phyloP scores from a whole-genome alignment of 2,888 invertebrate species.

The Lepidocyrtinus sp. region DNA sequence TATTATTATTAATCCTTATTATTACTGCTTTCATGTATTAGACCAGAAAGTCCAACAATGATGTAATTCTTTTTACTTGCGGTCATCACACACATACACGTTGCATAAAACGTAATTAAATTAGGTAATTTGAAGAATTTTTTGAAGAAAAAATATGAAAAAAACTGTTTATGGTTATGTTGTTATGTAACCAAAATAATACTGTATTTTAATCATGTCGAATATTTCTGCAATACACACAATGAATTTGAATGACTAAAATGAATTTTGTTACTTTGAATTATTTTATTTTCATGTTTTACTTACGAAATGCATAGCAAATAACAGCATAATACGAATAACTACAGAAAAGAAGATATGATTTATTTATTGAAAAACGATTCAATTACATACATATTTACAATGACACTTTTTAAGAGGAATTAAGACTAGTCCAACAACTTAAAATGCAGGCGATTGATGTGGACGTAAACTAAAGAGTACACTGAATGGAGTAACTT shows the following conservation, averaged over 20 bases:
- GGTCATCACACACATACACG: conserved; percentile 42
- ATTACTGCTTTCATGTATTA: conserved; percentile 16
- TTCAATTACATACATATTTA: no score
- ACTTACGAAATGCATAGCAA: no score
- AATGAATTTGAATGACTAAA: conserved; percentile 42
- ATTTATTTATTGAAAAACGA: no score
- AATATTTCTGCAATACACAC: conserved; percentile 46
- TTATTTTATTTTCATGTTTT: not conserved
- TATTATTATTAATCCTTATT: no score
- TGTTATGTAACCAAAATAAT: conserved; percentile 45
- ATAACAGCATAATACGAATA: no score
- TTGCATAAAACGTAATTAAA: conserved; percentile 1
- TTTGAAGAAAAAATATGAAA: conserved; percentile 34
- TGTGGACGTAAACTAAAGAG: no score
- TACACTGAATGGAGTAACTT: no score
- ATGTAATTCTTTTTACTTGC: conserved; percentile 47
- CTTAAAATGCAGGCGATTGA: no score
- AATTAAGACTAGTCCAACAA: no score
- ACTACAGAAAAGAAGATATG: no score
- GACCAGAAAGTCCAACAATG: conserved; percentile 36
- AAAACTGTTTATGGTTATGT: conserved; percentile 51
- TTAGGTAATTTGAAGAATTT: conserved; percentile 46
- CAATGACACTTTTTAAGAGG: no score
- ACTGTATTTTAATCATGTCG: conserved; percentile 54
- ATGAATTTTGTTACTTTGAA: not conserved